Percentiles rank a stretch among this genome's conserved stretches.
Conservation (phyloP, 2,888 invertebrate species). For the Imbricaverruca yamaguchii region DNA sequence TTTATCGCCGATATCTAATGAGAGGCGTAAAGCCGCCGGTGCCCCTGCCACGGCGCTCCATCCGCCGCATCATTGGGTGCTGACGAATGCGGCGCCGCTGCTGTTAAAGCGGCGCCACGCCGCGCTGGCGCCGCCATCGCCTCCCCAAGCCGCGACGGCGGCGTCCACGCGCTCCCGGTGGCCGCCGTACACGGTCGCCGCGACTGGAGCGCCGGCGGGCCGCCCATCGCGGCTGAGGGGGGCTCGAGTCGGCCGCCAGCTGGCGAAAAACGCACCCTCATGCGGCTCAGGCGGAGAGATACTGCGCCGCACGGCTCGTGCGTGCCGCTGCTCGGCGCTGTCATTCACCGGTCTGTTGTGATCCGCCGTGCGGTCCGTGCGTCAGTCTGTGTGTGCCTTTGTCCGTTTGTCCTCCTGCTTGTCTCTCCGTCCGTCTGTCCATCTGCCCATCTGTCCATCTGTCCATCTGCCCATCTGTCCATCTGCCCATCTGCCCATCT, state of each 20-base stretch:
- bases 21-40: slow-evolving; percentile 26
- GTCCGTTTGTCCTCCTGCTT: background rate
- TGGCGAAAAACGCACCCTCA: too few species aligned
- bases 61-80: slow-evolving; percentile 26
- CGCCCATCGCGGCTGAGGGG: too few species aligned
- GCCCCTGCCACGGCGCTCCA: slow-evolving; percentile 31
- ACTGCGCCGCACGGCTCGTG: too few species aligned
- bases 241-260: too few species aligned
- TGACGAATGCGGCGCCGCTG: slow-evolving; percentile 21
- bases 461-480: background rate
- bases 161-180: too few species aligned
- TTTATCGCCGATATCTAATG: slow-evolving; percentile 21
- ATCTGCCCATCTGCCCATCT: background rate
- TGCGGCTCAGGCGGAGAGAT: too few species aligned
- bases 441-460: background rate
- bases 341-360: too few species aligned
- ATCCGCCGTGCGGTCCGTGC: too few species aligned
- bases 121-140: slow-evolving; percentile 9
- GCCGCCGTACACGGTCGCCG: too few species aligned
- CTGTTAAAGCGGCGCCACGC: slow-evolving; percentile 24
- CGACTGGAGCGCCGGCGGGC: too few species aligned
- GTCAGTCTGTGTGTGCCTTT: background rate
- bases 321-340: too few species aligned
- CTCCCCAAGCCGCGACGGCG: too few species aligned
- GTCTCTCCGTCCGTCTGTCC: background rate